Evolutionary conservation across 2,113 vertebrate genomes (phyloP), one percentile per base, ranked within the genome.

Genomic region (Helogale parvula): DNA sequence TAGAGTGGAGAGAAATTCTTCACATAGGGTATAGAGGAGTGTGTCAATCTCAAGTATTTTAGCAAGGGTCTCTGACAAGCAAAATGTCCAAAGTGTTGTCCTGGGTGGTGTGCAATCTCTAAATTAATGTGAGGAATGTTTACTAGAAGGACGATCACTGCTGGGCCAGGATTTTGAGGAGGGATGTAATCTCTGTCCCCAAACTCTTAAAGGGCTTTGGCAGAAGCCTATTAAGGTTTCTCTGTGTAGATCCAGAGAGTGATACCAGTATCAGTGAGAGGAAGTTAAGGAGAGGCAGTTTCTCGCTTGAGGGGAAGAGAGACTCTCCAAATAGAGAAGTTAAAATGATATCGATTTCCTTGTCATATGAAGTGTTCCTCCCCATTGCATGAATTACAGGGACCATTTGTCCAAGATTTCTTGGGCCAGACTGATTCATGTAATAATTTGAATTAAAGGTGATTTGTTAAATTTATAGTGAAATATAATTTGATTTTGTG

Each of bases 291-390:
- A 27, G 41, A 77, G 3, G 35, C 83, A 83, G 21, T n/a, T 81
- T 82, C 15, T 93, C 50, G 50, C 41, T 31, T 33, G 45, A 91
- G 60, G n/a, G 74, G 85, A 97, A 91, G 63, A 79, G 25, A 81
- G 79, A 72, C 35, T 92, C 96, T 96, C 66, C 68, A 92, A 93
- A 94, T 3, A 54, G 50, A 83, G 92, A 96, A 92, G 63, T 96
- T 16, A 87, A 83, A 83, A 29, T 16, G 23, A 9, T 33, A 10
- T 5, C n/a, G 60, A 93, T 91, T 94, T 96, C 88, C 54, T 80
- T 79, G 31, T 68, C 52, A 92, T 60, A 47, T 17, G 3, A 57
- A 45, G 38, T 10, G 2, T 17, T 88, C 27, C 13, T 74, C 35
- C 35, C 13, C 4, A 65, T 13, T n/a, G 14, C 25, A 17, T 57